phyloP scores from a whole-genome alignment of 1,140 invertebrate genomes.

The Ceratina calcarata region DNA sequence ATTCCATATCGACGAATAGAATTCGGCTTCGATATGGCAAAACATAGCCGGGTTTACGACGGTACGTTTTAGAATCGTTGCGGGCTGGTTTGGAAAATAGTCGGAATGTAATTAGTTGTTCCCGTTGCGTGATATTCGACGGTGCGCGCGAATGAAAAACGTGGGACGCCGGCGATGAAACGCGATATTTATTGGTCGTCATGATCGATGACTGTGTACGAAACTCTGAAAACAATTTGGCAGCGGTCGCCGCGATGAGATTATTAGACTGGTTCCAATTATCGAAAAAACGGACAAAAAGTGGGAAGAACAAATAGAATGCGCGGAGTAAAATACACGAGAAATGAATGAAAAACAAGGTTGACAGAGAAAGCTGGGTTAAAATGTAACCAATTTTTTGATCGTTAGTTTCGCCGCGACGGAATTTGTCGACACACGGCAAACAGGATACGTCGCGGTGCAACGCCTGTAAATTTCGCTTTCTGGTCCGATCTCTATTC shows the following conservation, averaged over 20 bases:
- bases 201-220: background rate
- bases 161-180: background rate
- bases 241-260: background rate
- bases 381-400: constrained; percentile 3
- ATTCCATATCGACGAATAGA: too few relatives aligned
- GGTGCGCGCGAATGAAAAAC: too few relatives aligned
- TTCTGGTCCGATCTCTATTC: constrained; percentile 7
- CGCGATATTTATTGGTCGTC: constrained; percentile 8
- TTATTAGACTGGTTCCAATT: constrained; percentile 37
- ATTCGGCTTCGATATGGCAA: too few relatives aligned
- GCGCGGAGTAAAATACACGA: background rate
- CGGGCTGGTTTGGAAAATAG: too few relatives aligned
- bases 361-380: background rate
- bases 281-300: background rate
- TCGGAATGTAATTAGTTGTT: too few relatives aligned
- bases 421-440: background rate
- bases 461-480: constrained; percentile 5
- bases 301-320: background rate
- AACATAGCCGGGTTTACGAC: too few relatives aligned
- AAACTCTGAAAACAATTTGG: background rate
- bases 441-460: background rate
- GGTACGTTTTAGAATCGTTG: too few relatives aligned
- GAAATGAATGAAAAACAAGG: background rate
- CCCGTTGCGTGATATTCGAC: too few relatives aligned
- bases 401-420: background rate